A percentile compares a stretch with the other conserved stretches of the same genome.
Conservation (phyloP, 2,113 vertebrate species). For the Peromyscus leucopus region DNA sequence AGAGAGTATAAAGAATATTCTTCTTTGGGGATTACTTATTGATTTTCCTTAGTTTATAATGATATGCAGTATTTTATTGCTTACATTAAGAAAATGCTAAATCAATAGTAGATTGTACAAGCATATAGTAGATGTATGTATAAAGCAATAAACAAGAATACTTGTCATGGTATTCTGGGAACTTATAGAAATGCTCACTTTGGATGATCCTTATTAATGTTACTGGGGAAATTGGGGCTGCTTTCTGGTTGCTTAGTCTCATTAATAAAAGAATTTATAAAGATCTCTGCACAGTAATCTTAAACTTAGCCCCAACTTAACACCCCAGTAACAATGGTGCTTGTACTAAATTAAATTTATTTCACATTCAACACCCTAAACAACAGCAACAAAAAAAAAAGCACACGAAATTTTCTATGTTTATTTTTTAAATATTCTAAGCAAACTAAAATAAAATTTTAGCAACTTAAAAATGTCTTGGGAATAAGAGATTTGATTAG, state of each 20-base stretch:
- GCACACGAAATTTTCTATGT: background rate
- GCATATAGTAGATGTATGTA: background rate
- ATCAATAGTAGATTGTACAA: constrained; percentile 28
- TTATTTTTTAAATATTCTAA: background rate
- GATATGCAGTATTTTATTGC: constrained; percentile 48
- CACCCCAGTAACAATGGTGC: background rate
- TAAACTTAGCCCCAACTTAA: background rate
- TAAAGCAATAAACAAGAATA: background rate
- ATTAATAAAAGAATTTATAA: background rate
- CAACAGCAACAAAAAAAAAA: background rate
- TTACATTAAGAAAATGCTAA: constrained; percentile 64
- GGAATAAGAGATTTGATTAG: background rate
- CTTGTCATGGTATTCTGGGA: background rate
- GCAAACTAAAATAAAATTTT: background rate
- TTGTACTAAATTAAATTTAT: background rate
- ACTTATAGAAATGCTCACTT: background rate
- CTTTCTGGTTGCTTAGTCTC: background rate
- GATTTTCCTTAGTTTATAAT: constrained; percentile 59
- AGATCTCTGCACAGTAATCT: background rate
- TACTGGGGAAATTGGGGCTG: background rate
- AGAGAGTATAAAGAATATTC: constrained; percentile 22
- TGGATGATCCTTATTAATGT: background rate
- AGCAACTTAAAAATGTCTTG: background rate
- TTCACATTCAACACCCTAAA: background rate
- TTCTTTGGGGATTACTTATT: constrained; percentile 55